Base-by-base conservation (phyloP, 2,797 vertebrate species). In the Leptoclinus maculatus region DNA sequence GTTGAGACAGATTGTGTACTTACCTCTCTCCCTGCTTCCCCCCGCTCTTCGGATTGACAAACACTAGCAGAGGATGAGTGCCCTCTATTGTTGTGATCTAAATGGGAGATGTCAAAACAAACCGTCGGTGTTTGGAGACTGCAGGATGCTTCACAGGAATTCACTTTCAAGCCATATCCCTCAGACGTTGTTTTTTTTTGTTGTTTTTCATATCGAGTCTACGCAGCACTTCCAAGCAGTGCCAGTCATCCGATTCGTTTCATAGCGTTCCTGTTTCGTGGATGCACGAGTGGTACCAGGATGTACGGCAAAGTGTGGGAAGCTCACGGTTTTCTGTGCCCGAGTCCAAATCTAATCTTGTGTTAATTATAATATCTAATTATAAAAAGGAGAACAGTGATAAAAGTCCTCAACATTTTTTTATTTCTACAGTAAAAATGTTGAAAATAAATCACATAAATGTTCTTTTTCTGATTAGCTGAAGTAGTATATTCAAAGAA, bases 1-100 rank as follows among this genome's bases (percentile, higher is more conserved):
- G 87, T 80, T 69, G 88, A 83, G 87, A 88, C 81, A 71, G 85
- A 82, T 66, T 75, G 86, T 81, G 87, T 84, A 36, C 95, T 92
- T 94, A 98, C 97, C 97, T 93, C 94, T 98, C 97, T 88, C 97
- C 97, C 95, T 98, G 97, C 91, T 98, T 99, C 76, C 97, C 97
- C 73, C 97, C 97, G 92, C 97, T 98, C 95, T 98, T 98, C 82
- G 97, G 97, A 90, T 98, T 98, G 93, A 98, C 97, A 91, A 98
- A 98, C 94, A 98, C 96, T 88, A 98, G 95, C 93, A 99, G 96
- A 63, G 97, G 97, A 95, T 97, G 97, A 94, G 97, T 97, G 88
- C 96, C 97, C 94, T 96, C 95, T 96, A 96, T 93, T 87, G 97
- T 97, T 91, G 96, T 97, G 89, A 98, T 96, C 96, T 97, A 95